phyloP scores from a whole-genome alignment of 2,888 invertebrate genomes.

The Limnephilus marmoratus region DNA sequence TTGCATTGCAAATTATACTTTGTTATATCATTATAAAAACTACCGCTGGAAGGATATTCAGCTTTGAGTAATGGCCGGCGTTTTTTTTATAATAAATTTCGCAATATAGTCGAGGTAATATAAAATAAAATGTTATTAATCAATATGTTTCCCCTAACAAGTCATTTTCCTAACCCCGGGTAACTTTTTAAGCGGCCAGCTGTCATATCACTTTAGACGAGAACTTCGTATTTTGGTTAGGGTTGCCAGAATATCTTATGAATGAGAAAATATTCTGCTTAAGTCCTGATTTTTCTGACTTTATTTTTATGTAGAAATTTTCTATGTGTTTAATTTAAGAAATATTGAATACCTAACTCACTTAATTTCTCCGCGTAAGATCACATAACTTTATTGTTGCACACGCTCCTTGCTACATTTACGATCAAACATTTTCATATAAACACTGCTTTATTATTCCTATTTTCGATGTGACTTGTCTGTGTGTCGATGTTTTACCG shows the following conservation, averaged over 20 bases:
- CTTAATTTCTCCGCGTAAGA: too few species aligned
- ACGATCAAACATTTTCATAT: not conserved
- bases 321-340: too few species aligned
- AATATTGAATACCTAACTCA: too few species aligned
- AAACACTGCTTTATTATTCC: not conserved
- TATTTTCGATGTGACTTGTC: not conserved
- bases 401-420: not conserved
- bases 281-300: not conserved
- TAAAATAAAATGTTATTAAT: not conserved
- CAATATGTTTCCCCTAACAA: not conserved
- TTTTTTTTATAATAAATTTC: too few species aligned
- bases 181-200: slow-evolving; percentile 19
- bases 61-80: not conserved
- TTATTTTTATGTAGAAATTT: not conserved
- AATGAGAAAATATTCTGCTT: not conserved
- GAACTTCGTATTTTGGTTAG: not conserved
- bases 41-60: not conserved
- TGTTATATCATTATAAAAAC: not conserved
- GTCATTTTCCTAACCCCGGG: not conserved
- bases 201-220: slow-evolving; percentile 23
- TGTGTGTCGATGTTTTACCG: not conserved
- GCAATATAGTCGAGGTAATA: not conserved
- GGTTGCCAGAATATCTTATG: not conserved
- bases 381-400: too few species aligned
- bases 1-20: not conserved